These are phyloP conservation scores for Aethes cnicana DNA, from an alignment of 2,888 invertebrate species.

Conservation along the genomic window DNA sequence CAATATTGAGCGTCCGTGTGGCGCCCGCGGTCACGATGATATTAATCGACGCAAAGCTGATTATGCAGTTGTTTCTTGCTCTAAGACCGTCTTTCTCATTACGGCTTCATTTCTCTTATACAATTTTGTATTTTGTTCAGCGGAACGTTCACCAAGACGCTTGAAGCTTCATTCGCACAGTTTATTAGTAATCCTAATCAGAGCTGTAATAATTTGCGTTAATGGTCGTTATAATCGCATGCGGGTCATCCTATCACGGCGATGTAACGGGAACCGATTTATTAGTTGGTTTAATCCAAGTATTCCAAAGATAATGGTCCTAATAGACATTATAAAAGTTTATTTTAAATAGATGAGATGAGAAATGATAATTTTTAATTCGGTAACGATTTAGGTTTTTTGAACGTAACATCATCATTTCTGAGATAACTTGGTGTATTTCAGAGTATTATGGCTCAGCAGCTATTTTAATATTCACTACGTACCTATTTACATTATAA, in stretches of 20 bases:
- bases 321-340: too few species aligned
- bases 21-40: slow-evolving; percentile 64
- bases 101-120: slow-evolving; percentile 49
- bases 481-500: too few species aligned
- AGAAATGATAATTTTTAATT: too few species aligned
- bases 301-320: too few species aligned
- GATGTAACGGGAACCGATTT: background rate
- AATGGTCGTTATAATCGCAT: slow-evolving; percentile 17
- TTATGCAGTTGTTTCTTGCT: slow-evolving; percentile 63
- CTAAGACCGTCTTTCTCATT: slow-evolving; percentile 56
- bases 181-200: background rate
- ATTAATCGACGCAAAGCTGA: slow-evolving; percentile 79
- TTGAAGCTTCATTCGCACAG: background rate
- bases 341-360: too few species aligned
- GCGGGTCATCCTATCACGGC: slow-evolving; percentile 20
- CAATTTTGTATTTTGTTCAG: slow-evolving; percentile 38
- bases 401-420: too few species aligned
- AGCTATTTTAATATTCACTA: background rate
- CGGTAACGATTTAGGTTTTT: too few species aligned
- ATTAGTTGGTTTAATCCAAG: background rate
- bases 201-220: slow-evolving; percentile 19
- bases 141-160: slow-evolving; percentile 15
- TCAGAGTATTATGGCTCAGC: background rate
- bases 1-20: slow-evolving; percentile 61
- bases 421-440: too few species aligned